These are phyloP conservation scores for Neoascia interrupta DNA, from an alignment of 2,888 invertebrate species.

Conservation along the genomic window DNA sequence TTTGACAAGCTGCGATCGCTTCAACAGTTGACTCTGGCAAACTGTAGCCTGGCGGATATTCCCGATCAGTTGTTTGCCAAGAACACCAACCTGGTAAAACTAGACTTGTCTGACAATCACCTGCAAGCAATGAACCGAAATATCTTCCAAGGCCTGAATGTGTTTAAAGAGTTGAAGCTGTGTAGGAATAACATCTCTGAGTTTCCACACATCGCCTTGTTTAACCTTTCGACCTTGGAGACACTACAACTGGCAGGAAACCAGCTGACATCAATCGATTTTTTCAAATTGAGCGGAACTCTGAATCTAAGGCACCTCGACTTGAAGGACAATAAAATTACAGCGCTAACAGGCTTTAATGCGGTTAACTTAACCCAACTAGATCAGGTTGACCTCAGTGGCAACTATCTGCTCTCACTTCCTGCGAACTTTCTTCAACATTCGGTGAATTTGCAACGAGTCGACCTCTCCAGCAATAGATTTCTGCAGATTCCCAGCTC, in stretches of 20 bases:
- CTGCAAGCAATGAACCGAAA: conserved; percentile 85
- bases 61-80: conserved; percentile 87
- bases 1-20: conserved; percentile 89
- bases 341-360: conserved; percentile 87
- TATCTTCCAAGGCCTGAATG: conserved; percentile 87
- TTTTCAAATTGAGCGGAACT: conserved; percentile 88
- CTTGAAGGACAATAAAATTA: conserved; percentile 87
- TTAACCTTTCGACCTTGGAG: conserved; percentile 88
- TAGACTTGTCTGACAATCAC: conserved; percentile 87
- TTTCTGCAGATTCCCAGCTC: conserved; percentile 88
- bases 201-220: conserved; percentile 88
- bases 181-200: conserved; percentile 87
- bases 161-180: conserved; percentile 88
- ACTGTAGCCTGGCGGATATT: conserved; percentile 85
- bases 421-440: conserved; percentile 90
- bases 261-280: conserved; percentile 85
- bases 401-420: conserved; percentile 87
- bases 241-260: conserved; percentile 86
- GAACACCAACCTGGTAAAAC: conserved; percentile 87
- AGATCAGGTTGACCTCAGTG: conserved; percentile 87
- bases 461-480: conserved; percentile 89
- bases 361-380: conserved; percentile 87
- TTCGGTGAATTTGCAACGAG: conserved; percentile 85
- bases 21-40: conserved; percentile 83
- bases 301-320: conserved; percentile 87